Conservation (phyloP, 2,888 invertebrate genomes). For the Camptogramma bilineatum region DNA sequence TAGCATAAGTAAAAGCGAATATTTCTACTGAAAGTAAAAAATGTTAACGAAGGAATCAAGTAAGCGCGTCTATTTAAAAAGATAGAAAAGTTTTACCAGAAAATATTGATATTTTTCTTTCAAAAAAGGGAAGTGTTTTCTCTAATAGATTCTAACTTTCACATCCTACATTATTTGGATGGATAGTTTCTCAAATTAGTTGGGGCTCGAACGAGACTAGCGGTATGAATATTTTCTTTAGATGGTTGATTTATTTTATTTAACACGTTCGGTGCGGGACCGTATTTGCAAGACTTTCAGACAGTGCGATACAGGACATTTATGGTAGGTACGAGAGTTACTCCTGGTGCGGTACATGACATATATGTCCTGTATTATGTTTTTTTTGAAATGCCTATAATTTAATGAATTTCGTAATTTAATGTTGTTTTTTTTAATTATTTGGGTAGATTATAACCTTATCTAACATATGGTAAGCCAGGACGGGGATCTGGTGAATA, state of each 20-base stretch:
- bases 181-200: neutral
- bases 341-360: no score
- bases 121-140: neutral
- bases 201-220: slow-evolving; percentile 19
- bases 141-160: neutral
- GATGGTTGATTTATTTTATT: neutral
- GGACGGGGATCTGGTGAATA: no score
- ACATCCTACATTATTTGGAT: neutral
- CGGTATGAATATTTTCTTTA: slow-evolving; percentile 12
- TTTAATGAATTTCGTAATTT: no score
- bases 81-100: neutral
- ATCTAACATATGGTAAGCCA: no score
- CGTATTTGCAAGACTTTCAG: no score
- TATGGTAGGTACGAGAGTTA: no score
- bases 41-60: neutral
- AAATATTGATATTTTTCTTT: neutral
- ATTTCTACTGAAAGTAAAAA: slow-evolving; percentile 12
- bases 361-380: no score
- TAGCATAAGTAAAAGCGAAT: slow-evolving; percentile 11
- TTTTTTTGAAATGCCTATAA: no score
- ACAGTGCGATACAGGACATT: no score
- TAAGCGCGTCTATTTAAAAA: neutral
- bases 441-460: no score
- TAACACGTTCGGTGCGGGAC: no score
- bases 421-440: no score